phyloP scores from a whole-genome alignment of 2,888 invertebrate species.

The Drosophila basisetae region DNA sequence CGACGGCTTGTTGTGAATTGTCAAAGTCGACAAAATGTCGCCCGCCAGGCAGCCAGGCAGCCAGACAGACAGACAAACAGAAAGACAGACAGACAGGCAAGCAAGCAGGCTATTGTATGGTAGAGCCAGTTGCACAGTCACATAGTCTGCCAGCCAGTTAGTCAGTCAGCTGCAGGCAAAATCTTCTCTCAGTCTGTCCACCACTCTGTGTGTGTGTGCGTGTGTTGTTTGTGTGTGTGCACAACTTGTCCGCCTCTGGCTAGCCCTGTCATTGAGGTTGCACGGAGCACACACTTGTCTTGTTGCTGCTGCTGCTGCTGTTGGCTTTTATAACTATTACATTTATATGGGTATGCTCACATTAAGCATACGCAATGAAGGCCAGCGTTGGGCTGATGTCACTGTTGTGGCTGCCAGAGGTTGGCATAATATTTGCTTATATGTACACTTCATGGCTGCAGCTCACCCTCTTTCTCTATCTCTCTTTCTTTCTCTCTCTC shows the following conservation, averaged over 20 bases:
- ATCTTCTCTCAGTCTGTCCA: conserved; percentile 20
- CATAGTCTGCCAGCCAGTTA: conserved; percentile 44
- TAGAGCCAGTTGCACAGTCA: conserved; percentile 28
- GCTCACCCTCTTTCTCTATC: not conserved
- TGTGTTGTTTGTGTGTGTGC: conserved; percentile 24
- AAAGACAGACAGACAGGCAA: conserved; percentile 3
- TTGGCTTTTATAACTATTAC: conserved; percentile 65
- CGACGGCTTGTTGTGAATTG: conserved; percentile 41
- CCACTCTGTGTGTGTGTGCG: not conserved
- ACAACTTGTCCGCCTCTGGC: conserved; percentile 51
- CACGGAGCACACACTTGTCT: conserved; percentile 47
- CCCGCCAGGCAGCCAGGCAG: conserved; percentile 23
- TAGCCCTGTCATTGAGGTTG: conserved; percentile 67
- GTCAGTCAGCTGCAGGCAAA: conserved; percentile 64
- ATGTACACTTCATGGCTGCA: conserved; percentile 58
- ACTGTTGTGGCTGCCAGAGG: conserved; percentile 36
- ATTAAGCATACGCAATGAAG: conserved; percentile 73
- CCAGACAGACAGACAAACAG: not conserved
- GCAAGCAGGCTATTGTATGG: conserved; percentile 13
- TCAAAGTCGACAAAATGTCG: conserved; percentile 63
- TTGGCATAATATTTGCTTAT: conserved; percentile 65
- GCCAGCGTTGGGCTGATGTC: conserved; percentile 44
- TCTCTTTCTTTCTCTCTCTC: not conserved
- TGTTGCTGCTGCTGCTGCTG: conserved; percentile 28
- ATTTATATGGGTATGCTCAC: conserved; percentile 68